A percentile compares a stretch with the other conserved stretches of the same genome.
Conservation (phyloP, 2,888 invertebrate species). For the Eilema sororculum region DNA sequence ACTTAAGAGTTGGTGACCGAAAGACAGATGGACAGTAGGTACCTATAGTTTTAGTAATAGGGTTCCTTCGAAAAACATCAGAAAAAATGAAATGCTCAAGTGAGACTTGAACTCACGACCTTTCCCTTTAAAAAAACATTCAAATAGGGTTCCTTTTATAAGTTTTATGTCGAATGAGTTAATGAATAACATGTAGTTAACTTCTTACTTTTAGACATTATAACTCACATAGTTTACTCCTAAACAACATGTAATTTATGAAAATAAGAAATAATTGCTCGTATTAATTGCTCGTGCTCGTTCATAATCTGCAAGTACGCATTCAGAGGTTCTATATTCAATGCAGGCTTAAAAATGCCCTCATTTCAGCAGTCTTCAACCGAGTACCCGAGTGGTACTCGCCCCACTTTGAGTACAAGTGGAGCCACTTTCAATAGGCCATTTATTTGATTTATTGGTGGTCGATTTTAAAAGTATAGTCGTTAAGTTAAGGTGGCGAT, state of each 20-base stretch:
- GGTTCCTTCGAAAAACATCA: too few species aligned
- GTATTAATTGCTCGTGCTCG: too few species aligned
- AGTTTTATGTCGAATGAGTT: too few species aligned
- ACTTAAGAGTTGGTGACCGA: too few species aligned
- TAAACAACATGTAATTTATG: not conserved
- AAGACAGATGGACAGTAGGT: too few species aligned
- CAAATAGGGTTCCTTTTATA: too few species aligned
- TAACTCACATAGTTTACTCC: not conserved
- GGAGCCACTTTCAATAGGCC: slow-evolving; percentile 7
- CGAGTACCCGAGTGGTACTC: not conserved
- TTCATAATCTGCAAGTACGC: not conserved
- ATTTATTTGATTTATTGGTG: slow-evolving; percentile 13
- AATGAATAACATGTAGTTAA: too few species aligned
- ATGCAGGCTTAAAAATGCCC: slow-evolving; percentile 2
- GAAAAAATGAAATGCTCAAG: too few species aligned
- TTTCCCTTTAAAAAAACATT: too few species aligned
- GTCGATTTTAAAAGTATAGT: slow-evolving; percentile 11
- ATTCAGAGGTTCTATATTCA: slow-evolving; percentile 15
- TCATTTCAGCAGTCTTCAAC: slow-evolving; percentile 5
- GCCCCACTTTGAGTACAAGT: slow-evolving; percentile 9
- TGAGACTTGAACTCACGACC: too few species aligned
- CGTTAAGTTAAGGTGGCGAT: not conserved
- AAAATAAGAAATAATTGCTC: slow-evolving; percentile 15
- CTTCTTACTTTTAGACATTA: too few species aligned
- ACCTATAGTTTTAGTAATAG: too few species aligned